Percentiles rank a stretch among this genome's conserved stretches.
Evolutionary conservation across 1,140 invertebrate species (phyloP).

Genomic region (Drosophila arizonae): DNA sequence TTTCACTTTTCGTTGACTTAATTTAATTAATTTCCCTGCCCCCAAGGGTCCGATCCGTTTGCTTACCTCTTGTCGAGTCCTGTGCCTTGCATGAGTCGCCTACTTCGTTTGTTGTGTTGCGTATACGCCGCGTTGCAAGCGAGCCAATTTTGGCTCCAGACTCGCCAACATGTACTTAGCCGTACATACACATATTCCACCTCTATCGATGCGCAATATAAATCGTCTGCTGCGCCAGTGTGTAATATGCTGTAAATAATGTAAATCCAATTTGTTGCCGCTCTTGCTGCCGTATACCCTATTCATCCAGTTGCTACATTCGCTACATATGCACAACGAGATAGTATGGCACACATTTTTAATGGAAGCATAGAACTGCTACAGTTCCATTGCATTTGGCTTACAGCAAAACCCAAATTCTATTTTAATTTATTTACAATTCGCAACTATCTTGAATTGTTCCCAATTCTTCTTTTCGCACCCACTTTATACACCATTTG

Average conservation of each 20-base stretch:
- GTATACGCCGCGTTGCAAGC: conserved; percentile 72
- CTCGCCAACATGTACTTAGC: conserved; percentile 23
- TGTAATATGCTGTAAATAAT: conserved; percentile 80
- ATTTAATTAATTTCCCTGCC: conserved; percentile 80
- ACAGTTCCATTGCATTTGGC: not conserved
- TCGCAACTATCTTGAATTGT: not conserved
- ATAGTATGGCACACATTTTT: not conserved
- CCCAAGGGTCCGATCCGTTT: conserved; percentile 69
- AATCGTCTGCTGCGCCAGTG: conserved; percentile 25
- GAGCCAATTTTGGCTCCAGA: conserved; percentile 10
- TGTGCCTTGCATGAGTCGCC: conserved; percentile 14
- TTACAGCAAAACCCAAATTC: not conserved
- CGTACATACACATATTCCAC: conserved; percentile 25
- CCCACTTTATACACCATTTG: no score
- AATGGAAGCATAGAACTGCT: not conserved
- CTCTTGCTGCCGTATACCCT: conserved; percentile 8
- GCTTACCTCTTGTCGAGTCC: conserved; percentile 32
- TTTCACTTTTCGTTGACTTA: conserved; percentile 81
- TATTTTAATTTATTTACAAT: not conserved
- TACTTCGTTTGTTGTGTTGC: conserved; percentile 57
- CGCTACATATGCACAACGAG: not conserved
- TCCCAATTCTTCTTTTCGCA: no score
- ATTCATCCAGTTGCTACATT: not conserved
- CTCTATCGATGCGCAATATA: conserved; percentile 54
- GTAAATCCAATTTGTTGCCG: conserved; percentile 68